Evolutionary conservation across 2,113 vertebrate genomes (phyloP).

Genomic region (Oenanthe melanoleuca): DNA sequence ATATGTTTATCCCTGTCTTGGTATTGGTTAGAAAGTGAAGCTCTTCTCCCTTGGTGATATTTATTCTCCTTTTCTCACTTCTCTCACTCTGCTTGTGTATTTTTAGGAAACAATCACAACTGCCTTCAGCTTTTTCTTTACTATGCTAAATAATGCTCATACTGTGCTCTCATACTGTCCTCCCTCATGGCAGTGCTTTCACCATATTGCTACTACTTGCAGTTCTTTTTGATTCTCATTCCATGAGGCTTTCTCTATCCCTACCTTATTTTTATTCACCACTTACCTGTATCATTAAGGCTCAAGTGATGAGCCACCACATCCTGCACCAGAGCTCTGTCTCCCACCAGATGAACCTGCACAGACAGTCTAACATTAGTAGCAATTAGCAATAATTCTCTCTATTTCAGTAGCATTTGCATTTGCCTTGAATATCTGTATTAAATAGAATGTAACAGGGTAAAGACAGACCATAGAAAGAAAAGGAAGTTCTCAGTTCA

Average conservation of each 20-base stretch:
- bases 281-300: background rate
- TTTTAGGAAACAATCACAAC: conserved; percentile 47
- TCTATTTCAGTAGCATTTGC: background rate
- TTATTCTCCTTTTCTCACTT: conserved; percentile 38
- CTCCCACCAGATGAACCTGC: background rate
- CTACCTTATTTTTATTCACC: background rate
- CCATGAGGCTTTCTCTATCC: background rate
- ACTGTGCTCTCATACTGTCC: background rate
- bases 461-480: background rate
- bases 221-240: background rate
- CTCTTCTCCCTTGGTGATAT: background rate
- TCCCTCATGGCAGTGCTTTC: background rate
- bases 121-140: conserved; percentile 2
- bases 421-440: background rate
- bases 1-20: background rate
- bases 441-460: background rate
- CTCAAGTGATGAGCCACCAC: background rate
- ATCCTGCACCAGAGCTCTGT: background rate
- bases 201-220: background rate
- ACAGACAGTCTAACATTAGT: background rate
- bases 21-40: background rate
- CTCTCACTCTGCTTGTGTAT: background rate
- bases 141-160: background rate
- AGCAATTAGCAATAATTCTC: background rate
- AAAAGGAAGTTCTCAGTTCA: background rate